Evolutionary conservation across 2,113 vertebrate genomes (phyloP).

Genomic region (Phylloscopus trochiloides): DNA sequence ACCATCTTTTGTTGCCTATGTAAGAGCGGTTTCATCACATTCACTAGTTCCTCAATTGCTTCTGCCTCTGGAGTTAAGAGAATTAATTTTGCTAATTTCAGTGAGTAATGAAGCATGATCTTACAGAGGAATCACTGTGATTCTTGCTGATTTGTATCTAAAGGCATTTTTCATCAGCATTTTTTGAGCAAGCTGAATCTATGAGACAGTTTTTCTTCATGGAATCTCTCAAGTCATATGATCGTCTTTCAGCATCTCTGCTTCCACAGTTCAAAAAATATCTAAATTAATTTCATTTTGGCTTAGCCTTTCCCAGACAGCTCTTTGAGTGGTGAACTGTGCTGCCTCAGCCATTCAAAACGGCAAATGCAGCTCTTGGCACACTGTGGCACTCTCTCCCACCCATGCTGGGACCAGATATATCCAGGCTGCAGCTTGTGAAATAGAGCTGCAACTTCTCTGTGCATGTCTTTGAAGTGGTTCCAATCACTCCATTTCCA

Average conservation of each 20-base stretch:
- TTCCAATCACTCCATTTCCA: background rate
- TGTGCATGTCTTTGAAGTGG: background rate
- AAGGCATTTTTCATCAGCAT: background rate
- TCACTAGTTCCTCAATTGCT: background rate
- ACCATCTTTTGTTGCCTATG: background rate
- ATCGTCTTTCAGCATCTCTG: background rate
- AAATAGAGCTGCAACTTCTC: background rate
- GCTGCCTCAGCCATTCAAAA: background rate
- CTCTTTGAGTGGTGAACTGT: background rate
- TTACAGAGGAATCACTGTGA: background rate
- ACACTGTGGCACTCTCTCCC: rapidly evolving
- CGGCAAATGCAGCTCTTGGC: background rate
- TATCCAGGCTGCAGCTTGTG: background rate
- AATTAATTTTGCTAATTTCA: background rate
- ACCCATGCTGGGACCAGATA: background rate
- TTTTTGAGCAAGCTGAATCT: background rate
- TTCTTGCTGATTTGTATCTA: background rate
- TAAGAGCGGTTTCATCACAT: background rate
- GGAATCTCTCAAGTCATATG: rapidly evolving
- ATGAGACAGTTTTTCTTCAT: background rate
- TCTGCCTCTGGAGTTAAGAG: background rate
- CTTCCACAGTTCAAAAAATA: background rate
- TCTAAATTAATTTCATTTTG: background rate
- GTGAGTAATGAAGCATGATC: background rate
- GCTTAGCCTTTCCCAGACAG: background rate